Evolutionary conservation across 2,113 vertebrate species (phyloP).

Genomic region (Epinephelus moara): DNA sequence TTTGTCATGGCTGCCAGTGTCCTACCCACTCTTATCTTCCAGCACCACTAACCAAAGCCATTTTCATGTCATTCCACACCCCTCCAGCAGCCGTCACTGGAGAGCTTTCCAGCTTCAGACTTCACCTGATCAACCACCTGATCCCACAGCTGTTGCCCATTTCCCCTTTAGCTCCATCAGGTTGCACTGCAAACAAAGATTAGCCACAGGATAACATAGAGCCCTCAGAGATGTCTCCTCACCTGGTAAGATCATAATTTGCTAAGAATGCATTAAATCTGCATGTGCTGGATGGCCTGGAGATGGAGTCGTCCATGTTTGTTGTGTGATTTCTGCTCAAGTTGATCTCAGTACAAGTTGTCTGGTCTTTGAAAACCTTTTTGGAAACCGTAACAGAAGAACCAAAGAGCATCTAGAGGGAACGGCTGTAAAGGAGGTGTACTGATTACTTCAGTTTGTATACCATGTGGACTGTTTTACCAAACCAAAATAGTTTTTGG

Average conservation of each 20-base stretch:
- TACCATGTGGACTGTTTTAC: no score
- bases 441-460: background rate
- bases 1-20: background rate
- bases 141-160: background rate
- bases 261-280: background rate
- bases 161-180: no score
- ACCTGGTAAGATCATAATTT: background rate
- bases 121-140: background rate
- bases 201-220: background rate
- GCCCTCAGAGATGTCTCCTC: background rate
- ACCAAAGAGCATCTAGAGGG: background rate
- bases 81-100: background rate
- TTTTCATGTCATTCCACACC: background rate
- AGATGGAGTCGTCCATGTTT: background rate
- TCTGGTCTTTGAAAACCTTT: background rate
- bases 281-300: background rate
- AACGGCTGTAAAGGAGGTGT: background rate
- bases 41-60: background rate
- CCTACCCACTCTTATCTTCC: background rate
- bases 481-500: no score
- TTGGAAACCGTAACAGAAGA: background rate
- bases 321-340: background rate
- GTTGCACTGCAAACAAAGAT: background rate
- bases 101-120: background rate
- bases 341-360: background rate